phyloP scores from a whole-genome alignment of 2,113 vertebrate species.

The Miniopterus natalensis region DNA sequence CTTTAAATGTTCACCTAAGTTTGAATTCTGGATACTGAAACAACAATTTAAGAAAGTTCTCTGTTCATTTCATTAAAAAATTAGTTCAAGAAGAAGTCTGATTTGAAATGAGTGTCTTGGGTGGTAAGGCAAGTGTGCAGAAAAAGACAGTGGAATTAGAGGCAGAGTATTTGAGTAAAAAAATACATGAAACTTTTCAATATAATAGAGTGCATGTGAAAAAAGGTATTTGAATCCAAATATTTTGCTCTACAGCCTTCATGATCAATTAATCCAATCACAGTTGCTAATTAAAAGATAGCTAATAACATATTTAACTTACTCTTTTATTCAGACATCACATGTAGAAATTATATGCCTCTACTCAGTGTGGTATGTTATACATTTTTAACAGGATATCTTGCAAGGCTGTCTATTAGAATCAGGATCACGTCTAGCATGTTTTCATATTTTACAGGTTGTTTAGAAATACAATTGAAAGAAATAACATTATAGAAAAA shows the following conservation, averaged over 20 bases:
- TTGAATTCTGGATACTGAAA: neutral
- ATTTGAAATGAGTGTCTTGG: neutral
- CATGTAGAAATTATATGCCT: neutral
- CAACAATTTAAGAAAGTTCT: neutral
- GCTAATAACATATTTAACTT: neutral
- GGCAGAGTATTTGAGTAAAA: neutral
- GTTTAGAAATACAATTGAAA: neutral
- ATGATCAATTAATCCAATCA: slow-evolving; percentile 33
- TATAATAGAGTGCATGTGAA: neutral
- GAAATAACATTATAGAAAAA: neutral
- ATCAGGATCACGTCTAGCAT: neutral
- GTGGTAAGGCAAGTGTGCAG: neutral
- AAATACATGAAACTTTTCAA: neutral
- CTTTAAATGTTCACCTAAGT: neutral
- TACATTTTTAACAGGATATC: neutral
- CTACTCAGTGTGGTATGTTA: neutral
- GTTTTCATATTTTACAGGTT: neutral
- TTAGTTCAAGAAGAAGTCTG: neutral
- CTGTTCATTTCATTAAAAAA: neutral
- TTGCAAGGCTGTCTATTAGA: neutral
- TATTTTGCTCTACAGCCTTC: neutral
- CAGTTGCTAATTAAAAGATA: neutral
- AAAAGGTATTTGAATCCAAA: rapidly evolving
- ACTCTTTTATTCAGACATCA: neutral
- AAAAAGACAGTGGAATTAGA: neutral